A percentile compares a stretch with the other conserved stretches of the same genome.
Evolutionary conservation across 1,140 invertebrate genomes (phyloP).

Genomic region (Drosophila littoralis): DNA sequence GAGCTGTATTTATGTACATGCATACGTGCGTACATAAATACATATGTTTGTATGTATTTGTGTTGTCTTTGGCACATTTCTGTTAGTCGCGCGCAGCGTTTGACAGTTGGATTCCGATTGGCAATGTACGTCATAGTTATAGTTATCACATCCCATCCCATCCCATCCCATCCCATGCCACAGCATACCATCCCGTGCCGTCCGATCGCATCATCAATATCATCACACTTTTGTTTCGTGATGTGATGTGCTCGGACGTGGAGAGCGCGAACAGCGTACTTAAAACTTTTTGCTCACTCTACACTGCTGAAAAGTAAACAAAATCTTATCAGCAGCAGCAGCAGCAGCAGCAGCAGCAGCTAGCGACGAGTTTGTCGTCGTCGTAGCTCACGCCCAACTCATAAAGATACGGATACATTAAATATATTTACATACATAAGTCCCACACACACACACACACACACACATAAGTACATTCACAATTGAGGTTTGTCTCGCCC

Average conservation of each 20-base stretch:
- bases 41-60: slow-evolving; percentile 23
- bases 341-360: slow-evolving; percentile 8
- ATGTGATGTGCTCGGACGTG: slow-evolving; percentile 19
- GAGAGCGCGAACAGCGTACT: slow-evolving; percentile 4
- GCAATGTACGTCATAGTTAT: slow-evolving; percentile 30
- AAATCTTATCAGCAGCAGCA: slow-evolving; percentile 53
- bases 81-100: slow-evolving; percentile 44
- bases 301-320: slow-evolving; percentile 45
- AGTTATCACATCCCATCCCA: slow-evolving; percentile 26
- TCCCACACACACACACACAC: background rate
- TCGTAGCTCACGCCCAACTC: slow-evolving; percentile 47
- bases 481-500: slow-evolving; percentile 41
- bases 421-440: slow-evolving; percentile 33
- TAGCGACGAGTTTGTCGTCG: slow-evolving; percentile 9
- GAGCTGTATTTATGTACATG: slow-evolving; percentile 19
- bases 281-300: slow-evolving; percentile 6
- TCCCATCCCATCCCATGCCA: background rate
- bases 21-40: slow-evolving; percentile 1
- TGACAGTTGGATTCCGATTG: slow-evolving; percentile 36
- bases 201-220: background rate
- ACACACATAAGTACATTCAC: slow-evolving; percentile 1
- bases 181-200: background rate
- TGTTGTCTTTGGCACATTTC: slow-evolving; percentile 20
- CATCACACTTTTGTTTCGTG: slow-evolving; percentile 42
- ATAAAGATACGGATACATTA: slow-evolving; percentile 52